Evolutionary conservation across 2,888 invertebrate genomes (phyloP).

Genomic region (Ectemnius cavifrons): DNA sequence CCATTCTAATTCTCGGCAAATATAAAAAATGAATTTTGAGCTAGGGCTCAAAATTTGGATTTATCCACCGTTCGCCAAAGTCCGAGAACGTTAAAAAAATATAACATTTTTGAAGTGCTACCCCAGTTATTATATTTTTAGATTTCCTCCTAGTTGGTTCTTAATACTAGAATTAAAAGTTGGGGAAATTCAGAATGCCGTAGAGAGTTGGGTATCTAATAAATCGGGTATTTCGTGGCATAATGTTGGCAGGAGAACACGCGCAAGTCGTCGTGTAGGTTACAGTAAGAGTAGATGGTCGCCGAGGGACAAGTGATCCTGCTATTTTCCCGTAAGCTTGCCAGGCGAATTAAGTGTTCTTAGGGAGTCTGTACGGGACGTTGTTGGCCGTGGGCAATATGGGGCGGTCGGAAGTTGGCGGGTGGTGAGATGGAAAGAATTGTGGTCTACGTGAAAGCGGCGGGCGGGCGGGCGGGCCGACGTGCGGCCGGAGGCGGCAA

Average conservation of each 20-base stretch:
- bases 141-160: too few species aligned
- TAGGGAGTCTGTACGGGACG: neutral
- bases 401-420: neutral
- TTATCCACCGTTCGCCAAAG: too few species aligned
- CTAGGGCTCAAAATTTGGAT: too few species aligned
- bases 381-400: neutral
- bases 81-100: too few species aligned
- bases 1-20: neutral
- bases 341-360: slow-evolving; percentile 1
- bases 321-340: neutral
- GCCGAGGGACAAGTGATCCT: neutral
- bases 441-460: neutral
- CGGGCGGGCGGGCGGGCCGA: neutral
- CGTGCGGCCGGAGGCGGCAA: slow-evolving; percentile 34
- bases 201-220: neutral
- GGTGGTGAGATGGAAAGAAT: slow-evolving; percentile 6
- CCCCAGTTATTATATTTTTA: too few species aligned
- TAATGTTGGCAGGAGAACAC: neutral
- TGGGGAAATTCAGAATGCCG: too few species aligned
- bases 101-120: too few species aligned
- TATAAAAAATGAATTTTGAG: too few species aligned
- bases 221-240: neutral
- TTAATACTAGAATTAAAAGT: too few species aligned
- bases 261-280: too few species aligned
- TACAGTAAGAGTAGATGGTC: neutral